Percentiles rank a stretch among this genome's conserved stretches.
These are phyloP conservation scores for Peromyscus maniculatus DNA, from an alignment of 2,113 vertebrate species.

Conservation along the genomic window DNA sequence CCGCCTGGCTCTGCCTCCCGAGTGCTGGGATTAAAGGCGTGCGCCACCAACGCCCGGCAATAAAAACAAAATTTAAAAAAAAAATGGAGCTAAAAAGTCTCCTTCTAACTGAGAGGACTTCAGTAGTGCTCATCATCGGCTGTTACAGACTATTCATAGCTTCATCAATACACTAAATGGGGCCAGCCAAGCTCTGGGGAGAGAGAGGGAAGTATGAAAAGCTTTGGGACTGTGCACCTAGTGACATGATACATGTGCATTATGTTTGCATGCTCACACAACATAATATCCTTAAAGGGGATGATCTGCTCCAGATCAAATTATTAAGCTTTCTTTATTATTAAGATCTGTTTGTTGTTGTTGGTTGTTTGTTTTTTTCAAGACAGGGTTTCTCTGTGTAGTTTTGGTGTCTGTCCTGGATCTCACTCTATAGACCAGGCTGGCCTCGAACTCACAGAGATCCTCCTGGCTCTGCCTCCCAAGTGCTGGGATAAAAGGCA, in stretches of 20 bases:
- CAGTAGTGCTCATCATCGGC: neutral
- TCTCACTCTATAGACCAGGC: no score
- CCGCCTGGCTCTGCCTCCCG: no score
- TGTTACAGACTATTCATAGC: neutral
- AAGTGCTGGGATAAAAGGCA: no score
- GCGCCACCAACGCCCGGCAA: no score
- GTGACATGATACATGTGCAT: neutral
- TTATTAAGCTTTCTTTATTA: neutral
- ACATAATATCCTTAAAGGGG: neutral
- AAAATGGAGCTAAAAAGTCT: neutral
- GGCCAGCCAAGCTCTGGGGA: neutral
- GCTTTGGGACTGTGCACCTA: neutral
- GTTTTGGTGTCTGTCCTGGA: no score
- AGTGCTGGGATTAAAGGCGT: no score
- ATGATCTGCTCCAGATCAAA: conserved; percentile 27
- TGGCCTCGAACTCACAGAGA: no score
- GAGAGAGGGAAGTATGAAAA: neutral
- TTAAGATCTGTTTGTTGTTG: no score
- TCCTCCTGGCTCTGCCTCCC: no score
- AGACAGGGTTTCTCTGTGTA: no score
- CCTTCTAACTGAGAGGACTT: neutral
- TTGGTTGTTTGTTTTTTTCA: no score
- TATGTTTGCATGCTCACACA: neutral
- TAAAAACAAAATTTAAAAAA: neutral
- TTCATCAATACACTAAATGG: neutral